phyloP scores from a whole-genome alignment of 2,888 invertebrate genomes.

The Linnaemya vulpina region DNA sequence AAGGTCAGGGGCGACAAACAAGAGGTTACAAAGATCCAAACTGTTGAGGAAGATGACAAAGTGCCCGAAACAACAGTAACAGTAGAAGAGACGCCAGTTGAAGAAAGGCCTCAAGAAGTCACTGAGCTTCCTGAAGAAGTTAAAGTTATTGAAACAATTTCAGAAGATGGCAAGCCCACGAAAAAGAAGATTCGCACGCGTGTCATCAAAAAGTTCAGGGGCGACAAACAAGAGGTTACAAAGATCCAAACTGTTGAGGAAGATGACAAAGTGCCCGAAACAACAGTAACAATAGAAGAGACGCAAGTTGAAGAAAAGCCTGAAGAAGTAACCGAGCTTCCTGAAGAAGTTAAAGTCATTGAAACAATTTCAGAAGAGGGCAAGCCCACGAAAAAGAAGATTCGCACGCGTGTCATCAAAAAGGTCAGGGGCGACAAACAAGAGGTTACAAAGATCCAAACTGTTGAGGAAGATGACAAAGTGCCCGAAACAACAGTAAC shows the following conservation, averaged over 20 bases:
- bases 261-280: conserved; percentile 32
- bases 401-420: conserved; percentile 38
- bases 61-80: conserved; percentile 31
- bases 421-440: conserved; percentile 38
- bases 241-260: conserved; percentile 35
- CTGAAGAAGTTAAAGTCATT: conserved; percentile 25
- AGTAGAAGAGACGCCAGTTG: background rate
- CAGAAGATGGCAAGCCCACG: conserved; percentile 7
- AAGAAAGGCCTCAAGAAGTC: conserved; percentile 10
- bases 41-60: conserved; percentile 24
- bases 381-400: conserved; percentile 28
- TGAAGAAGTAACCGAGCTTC: conserved; percentile 10
- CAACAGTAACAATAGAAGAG: conserved; percentile 28
- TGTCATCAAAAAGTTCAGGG: conserved; percentile 22
- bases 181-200: conserved; percentile 30
- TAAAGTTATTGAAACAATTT: conserved; percentile 8
- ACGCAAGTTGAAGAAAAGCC: background rate
- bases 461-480: conserved; percentile 43
- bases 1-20: conserved; percentile 11
- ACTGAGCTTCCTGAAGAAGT: conserved; percentile 15
- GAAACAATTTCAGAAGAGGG: conserved; percentile 29
- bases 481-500: conserved; percentile 44
- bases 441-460: conserved; percentile 47
- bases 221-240: conserved; percentile 22
- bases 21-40: conserved; percentile 28